Evolutionary conservation across 2,888 invertebrate species (phyloP), one percentile per base, ranked within the genome.

Genomic region (Lathronympha strigana): DNA sequence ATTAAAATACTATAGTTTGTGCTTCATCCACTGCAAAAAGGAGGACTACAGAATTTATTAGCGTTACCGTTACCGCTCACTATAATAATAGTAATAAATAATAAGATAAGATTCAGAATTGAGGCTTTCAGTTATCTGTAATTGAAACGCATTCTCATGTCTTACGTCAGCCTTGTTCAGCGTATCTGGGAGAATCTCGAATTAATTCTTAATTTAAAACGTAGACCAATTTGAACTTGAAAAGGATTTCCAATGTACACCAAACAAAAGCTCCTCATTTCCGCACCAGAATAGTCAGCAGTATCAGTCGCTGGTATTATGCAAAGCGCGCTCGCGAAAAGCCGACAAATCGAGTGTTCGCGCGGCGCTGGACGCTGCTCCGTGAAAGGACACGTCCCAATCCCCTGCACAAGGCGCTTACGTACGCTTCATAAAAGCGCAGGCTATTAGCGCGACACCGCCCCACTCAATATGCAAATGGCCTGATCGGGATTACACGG

Each of bases 401-500:
- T 17, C 11, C 11, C 25, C 23, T 4, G 13, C 5, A 17, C 40
- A 11, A 4, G 40, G 9, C 45, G 40, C n/a, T 45, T 45, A n/a
- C 57, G 31, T 4, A 28, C n/a, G 28, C 23, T n/a, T 13, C 23
- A 13, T 9, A 9, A 8, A 40, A 36, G n/a, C 17, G 49, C 17
- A 4, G 47, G 47, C 57, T 63, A 49, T 63, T 55, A 63, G 63
- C 25, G 38, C 63, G 54, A 36, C 54, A 49, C 49, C 17, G 63
- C 57, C 31, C 63, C 58, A 36, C 58, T 64, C 63, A 58, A 64
- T 64, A 64, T 64, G 63, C 63, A 43, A 64, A 64, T 64, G 57
- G 25, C 19, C 25, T 33, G 49, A 55, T 49, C 31, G 58, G 58
- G 63, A 64, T 64, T 58, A 49, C 38, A 25, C 11, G 25, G 40